Percentiles rank a stretch among this genome's conserved stretches.
Conservation (phyloP, 1,140 invertebrate species). For the Meloidogyne exigua region DNA sequence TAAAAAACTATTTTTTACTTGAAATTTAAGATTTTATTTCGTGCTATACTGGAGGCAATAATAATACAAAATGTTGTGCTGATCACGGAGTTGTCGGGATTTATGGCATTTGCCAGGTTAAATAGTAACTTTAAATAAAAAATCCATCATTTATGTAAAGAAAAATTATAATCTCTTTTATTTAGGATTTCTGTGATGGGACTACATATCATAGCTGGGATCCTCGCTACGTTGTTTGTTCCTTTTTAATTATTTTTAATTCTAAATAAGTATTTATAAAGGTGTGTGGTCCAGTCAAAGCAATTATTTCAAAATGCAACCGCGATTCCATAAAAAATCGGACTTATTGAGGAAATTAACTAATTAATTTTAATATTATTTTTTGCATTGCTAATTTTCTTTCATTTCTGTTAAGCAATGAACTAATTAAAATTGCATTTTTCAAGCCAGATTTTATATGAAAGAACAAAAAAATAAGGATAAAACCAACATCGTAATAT, state of each 20-base stretch:
- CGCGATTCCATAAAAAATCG: slow-evolving; percentile 12
- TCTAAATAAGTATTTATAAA: neutral
- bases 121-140: too few relatives aligned
- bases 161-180: neutral
- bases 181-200: slow-evolving; percentile 22
- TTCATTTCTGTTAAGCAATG: too few relatives aligned
- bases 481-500: too few relatives aligned
- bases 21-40: slow-evolving; percentile 11
- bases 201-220: neutral
- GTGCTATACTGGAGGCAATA: slow-evolving; percentile 19
- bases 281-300: slow-evolving; percentile 11
- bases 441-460: too few relatives aligned
- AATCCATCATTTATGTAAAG: neutral
- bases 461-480: too few relatives aligned
- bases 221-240: slow-evolving; percentile 6
- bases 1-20: neutral
- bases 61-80: slow-evolving; percentile 22
- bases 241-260: neutral
- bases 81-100: slow-evolving; percentile 21
- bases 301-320: slow-evolving; percentile 20
- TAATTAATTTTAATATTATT: too few relatives aligned
- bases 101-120: slow-evolving; percentile 16
- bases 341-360: too few relatives aligned
- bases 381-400: too few relatives aligned
- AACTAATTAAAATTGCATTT: too few relatives aligned